Conservation (phyloP, 2,797 vertebrate species). For the Syndactyla subalaris region DNA sequence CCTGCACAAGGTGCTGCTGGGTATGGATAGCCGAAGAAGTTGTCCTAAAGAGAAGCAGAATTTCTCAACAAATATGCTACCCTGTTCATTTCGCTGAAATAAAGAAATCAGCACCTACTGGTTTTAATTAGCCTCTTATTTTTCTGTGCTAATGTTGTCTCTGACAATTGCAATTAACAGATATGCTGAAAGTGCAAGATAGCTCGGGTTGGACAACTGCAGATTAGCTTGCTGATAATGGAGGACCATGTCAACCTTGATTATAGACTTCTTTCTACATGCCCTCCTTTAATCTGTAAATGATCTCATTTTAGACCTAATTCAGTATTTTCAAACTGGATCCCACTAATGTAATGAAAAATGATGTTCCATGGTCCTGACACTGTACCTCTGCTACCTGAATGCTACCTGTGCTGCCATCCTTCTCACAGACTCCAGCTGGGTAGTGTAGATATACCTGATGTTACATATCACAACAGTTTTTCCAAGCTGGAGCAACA, state of each 20-base stretch:
- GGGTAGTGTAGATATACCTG: neutral
- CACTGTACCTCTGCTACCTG: neutral
- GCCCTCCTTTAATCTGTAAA: neutral
- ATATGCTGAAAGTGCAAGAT: neutral
- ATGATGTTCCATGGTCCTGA: neutral
- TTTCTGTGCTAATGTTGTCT: neutral
- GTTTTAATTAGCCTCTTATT: neutral
- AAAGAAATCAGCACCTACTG: neutral
- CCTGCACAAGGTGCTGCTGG: neutral
- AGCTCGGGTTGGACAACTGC: neutral
- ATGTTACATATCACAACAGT: neutral
- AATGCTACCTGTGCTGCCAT: neutral
- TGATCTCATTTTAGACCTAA: neutral
- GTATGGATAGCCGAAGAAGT: neutral
- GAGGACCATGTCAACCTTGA: neutral
- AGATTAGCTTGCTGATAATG: neutral
- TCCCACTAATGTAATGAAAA: neutral
- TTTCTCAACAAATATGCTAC: neutral
- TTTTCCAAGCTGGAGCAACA: neutral
- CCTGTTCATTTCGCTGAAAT: neutral
- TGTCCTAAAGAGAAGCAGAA: neutral
- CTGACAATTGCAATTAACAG: neutral
- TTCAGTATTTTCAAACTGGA: neutral
- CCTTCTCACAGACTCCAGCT: neutral
- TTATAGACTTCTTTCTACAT: neutral